Percentiles rank a stretch among this genome's conserved stretches.
Evolutionary conservation across 2,888 invertebrate species (phyloP).

Genomic region (Chymomyza caudatula): DNA sequence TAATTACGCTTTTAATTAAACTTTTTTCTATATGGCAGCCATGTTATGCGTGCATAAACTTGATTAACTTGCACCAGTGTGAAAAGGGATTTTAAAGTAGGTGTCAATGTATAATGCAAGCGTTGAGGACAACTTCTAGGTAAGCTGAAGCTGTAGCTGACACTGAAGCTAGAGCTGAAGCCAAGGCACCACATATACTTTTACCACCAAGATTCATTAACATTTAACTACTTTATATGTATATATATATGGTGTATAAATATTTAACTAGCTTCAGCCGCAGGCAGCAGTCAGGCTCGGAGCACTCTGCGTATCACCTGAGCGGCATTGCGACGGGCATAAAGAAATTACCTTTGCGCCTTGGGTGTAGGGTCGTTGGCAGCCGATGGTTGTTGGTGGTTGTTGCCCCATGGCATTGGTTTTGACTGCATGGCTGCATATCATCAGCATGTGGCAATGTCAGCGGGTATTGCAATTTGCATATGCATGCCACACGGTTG

Average conservation of each 20-base stretch:
- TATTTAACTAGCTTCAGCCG: slow-evolving; percentile 33
- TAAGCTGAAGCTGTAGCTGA: neutral
- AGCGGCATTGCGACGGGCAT: neutral
- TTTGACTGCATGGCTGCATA: neutral
- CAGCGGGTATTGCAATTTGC: neutral
- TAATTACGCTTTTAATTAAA: slow-evolving; percentile 72
- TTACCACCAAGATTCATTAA: neutral
- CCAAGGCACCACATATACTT: neutral
- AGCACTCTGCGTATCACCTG: neutral
- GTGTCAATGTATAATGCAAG: slow-evolving; percentile 63
- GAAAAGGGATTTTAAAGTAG: slow-evolving; percentile 25
- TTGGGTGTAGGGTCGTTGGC: neutral
- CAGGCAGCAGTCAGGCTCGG: neutral
- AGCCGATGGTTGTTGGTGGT: neutral
- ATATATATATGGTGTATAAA: slow-evolving; percentile 45
- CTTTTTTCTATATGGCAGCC: slow-evolving; percentile 40
- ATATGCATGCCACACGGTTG: neutral
- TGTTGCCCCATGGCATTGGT: neutral
- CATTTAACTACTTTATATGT: slow-evolving; percentile 7
- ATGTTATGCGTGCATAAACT: slow-evolving; percentile 63
- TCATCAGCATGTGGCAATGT: neutral
- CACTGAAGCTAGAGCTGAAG: neutral
- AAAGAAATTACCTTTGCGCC: slow-evolving; percentile 22
- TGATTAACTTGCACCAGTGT: slow-evolving; percentile 53
- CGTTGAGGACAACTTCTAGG: neutral